A percentile compares a stretch with the other conserved stretches of the same genome.
These are phyloP conservation scores for Allobates femoralis DNA, from an alignment of 2,797 vertebrate genomes.

Conservation along the genomic window DNA sequence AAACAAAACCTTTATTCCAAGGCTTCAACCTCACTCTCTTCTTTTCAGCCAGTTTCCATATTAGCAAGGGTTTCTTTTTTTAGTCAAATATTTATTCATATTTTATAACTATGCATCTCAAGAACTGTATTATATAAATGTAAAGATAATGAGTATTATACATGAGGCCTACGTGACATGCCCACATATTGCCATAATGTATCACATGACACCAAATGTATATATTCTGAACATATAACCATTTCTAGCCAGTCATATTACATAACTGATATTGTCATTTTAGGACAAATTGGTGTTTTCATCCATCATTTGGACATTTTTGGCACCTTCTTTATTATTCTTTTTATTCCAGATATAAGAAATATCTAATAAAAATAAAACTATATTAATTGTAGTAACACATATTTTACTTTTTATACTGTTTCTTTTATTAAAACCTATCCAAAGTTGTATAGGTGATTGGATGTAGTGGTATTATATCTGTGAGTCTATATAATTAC, in stretches of 20 bases:
- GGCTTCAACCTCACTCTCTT: neutral
- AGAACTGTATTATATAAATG: neutral
- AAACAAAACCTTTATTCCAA: constrained; percentile 25
- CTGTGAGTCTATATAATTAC: too few species aligned
- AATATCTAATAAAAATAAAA: neutral
- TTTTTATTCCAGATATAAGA: neutral
- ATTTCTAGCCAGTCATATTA: neutral
- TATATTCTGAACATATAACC: neutral
- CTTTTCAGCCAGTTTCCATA: neutral
- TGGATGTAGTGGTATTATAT: neutral
- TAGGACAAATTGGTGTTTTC: neutral
- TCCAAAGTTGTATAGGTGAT: neutral
- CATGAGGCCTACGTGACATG: too few species aligned
- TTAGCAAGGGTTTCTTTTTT: neutral
- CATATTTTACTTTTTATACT: neutral
- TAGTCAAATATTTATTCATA: neutral
- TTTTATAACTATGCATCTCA: neutral
- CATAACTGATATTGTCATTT: neutral
- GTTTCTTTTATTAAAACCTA: neutral
- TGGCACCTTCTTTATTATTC: too few species aligned
- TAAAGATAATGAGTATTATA: too few species aligned
- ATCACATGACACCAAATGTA: neutral
- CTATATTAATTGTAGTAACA: neutral
- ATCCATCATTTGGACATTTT: neutral
- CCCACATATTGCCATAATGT: too few species aligned